phyloP scores from a whole-genome alignment of 2,797 vertebrate species.

The Rhodeus uyekii region DNA sequence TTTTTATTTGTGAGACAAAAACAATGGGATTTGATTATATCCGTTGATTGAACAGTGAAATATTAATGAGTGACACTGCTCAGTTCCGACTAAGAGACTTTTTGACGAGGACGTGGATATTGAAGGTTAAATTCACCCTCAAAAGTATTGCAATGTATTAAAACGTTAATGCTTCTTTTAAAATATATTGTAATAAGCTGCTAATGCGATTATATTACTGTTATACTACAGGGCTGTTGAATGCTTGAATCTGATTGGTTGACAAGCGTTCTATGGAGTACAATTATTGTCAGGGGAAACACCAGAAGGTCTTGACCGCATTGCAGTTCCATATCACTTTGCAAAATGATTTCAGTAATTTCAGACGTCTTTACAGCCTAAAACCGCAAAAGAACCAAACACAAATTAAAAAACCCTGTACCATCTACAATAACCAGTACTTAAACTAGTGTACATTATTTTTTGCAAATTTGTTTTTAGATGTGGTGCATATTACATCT shows the following conservation, averaged over 20 bases:
- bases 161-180: neutral
- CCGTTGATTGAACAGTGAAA: neutral
- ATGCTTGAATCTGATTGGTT: no score
- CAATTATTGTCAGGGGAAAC: no score
- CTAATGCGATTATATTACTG: neutral
- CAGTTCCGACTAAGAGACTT: neutral
- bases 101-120: neutral
- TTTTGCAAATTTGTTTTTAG: neutral
- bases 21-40: neutral
- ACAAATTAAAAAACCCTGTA: neutral
- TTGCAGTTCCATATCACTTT: no score
- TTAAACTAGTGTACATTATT: neutral
- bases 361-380: no score
- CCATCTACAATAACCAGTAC: neutral
- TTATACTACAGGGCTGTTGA: no score
- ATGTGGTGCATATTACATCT: no score
- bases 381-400: no score
- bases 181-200: neutral
- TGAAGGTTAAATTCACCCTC: neutral
- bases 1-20: neutral
- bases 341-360: no score
- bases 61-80: neutral
- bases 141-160: neutral
- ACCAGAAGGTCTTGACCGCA: no score
- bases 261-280: no score